A percentile compares a stretch with the other conserved stretches of the same genome.
phyloP scores from a whole-genome alignment of 2,113 vertebrate genomes.

The Burhinus oedicnemus region DNA sequence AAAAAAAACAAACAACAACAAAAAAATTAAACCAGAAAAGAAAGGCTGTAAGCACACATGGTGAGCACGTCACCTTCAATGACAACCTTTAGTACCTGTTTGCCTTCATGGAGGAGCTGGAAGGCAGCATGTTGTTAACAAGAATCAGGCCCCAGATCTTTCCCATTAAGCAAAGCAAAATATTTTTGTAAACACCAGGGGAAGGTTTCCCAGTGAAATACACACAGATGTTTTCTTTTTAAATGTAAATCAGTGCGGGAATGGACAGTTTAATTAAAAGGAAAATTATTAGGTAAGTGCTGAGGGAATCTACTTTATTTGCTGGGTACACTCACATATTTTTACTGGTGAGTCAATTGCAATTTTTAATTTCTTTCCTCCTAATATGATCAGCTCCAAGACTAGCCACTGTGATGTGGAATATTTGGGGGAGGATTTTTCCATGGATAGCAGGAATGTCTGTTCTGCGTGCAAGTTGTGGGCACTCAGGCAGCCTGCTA shows the following conservation, averaged over 20 bases:
- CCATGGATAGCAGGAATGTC: not conserved
- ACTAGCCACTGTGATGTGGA: not conserved
- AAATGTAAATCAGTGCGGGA: slow-evolving; percentile 58
- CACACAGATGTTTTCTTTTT: slow-evolving; percentile 58
- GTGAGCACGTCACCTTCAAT: not conserved
- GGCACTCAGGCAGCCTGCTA: not conserved
- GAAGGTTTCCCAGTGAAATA: slow-evolving; percentile 47
- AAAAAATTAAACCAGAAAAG: not conserved
- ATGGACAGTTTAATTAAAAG: slow-evolving; percentile 69
- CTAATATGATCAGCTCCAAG: not conserved
- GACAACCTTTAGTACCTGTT: not conserved
- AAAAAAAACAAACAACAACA: not conserved
- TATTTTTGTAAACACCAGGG: slow-evolving; percentile 23
- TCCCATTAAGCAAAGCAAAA: not conserved
- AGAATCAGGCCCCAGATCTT: slow-evolving; percentile 3
- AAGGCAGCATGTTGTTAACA: not conserved
- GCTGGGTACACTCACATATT: slow-evolving; percentile 42
- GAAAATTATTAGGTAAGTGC: slow-evolving; percentile 63
- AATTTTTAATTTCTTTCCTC: slow-evolving; percentile 56
- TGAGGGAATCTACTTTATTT: slow-evolving; percentile 55
- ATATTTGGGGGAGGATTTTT: slow-evolving; percentile 27
- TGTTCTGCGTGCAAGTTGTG: not conserved
- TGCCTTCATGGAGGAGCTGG: not conserved
- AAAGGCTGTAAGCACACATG: not conserved
- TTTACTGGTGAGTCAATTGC: slow-evolving; percentile 59